These are phyloP conservation scores for Heliconius cydno DNA, from an alignment of 2,888 invertebrate genomes.

Conservation along the genomic window DNA sequence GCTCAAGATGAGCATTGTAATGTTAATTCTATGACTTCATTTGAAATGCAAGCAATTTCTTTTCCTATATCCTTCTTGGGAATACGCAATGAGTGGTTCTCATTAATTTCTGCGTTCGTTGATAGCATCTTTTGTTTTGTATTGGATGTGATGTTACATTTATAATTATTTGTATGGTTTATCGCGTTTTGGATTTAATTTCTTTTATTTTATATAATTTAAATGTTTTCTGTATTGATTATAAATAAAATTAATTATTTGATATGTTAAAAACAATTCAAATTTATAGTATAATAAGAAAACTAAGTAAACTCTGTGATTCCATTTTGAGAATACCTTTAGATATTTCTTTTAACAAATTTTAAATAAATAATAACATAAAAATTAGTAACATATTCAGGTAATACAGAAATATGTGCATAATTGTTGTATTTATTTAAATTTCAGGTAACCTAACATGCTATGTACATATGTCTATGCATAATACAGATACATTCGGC, in stretches of 20 bases:
- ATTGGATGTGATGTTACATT: constrained; percentile 29
- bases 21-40: constrained; percentile 50
- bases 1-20: constrained; percentile 49
- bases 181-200: background rate
- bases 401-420: background rate
- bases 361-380: background rate
- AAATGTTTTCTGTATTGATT: background rate
- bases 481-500: no score
- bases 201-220: background rate
- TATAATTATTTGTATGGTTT: constrained; percentile 23
- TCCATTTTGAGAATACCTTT: no score
- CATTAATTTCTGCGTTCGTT: constrained; percentile 45
- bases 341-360: background rate
- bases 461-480: no score
- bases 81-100: constrained; percentile 49
- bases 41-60: constrained; percentile 51
- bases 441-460: background rate
- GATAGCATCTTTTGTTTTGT: constrained; percentile 42
- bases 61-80: constrained; percentile 50
- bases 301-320: no score
- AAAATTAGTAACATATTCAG: background rate
- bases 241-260: background rate
- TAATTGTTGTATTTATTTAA: background rate
- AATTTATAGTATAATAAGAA: no score
- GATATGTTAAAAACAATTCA: background rate